Conservation (phyloP, 2,888 invertebrate genomes). For the Schizotus pectinicornis region DNA sequence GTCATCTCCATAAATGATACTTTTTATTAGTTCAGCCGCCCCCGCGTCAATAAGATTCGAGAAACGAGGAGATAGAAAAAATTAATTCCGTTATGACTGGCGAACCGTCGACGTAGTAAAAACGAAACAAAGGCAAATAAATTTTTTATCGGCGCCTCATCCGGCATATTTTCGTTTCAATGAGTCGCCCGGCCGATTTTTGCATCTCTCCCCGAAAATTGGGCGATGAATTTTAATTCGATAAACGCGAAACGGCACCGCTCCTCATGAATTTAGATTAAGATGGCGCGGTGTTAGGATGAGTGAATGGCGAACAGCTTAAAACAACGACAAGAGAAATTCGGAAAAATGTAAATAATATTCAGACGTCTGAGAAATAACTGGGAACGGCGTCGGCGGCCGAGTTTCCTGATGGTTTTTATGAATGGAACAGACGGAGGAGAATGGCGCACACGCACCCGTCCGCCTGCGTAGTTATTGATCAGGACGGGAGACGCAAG, state of each 20-base stretch:
- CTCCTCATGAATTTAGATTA: conserved; percentile 19
- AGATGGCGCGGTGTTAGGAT: conserved; percentile 2
- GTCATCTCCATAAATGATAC: too few relatives aligned
- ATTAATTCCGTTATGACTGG: too few relatives aligned
- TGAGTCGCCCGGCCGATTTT: not conserved
- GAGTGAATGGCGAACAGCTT: not conserved
- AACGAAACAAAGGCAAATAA: conserved; percentile 8
- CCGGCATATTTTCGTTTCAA: not conserved
- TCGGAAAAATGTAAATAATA: not conserved
- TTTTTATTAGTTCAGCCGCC: too few relatives aligned
- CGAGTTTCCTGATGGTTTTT: conserved; percentile 20
- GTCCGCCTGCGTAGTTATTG: conserved; percentile 25
- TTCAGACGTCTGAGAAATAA: not conserved
- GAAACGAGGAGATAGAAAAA: too few relatives aligned
- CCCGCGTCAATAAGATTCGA: too few relatives aligned
- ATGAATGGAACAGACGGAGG: conserved; percentile 20
- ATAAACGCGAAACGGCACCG: not conserved
- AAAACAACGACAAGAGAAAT: not conserved
- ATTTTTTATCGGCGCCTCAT: not conserved
- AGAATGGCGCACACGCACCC: conserved; percentile 22
- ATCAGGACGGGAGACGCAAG: conserved; percentile 15
- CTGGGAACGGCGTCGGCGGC: not conserved
- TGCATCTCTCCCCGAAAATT: conserved; percentile 1
- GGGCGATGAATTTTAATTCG: conserved; percentile 18
- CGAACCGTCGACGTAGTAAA: conserved; percentile 4